These are phyloP conservation scores for Morpho achilles DNA, from an alignment of 2,888 invertebrate species.

Conservation along the genomic window DNA sequence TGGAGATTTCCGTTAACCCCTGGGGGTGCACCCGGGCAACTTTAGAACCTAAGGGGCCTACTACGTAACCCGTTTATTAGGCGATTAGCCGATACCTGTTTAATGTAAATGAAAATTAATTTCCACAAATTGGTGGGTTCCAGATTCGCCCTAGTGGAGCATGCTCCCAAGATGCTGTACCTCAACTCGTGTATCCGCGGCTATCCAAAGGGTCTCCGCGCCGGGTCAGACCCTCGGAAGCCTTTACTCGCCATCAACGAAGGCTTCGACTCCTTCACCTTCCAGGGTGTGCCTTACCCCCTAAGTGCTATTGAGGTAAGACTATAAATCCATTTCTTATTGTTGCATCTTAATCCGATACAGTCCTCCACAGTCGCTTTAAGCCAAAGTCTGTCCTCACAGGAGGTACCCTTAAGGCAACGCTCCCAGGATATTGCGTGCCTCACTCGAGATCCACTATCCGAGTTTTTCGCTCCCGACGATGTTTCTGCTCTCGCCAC, in stretches of 20 bases:
- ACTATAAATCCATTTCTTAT: background rate
- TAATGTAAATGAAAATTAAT: background rate
- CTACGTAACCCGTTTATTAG: too few relatives aligned
- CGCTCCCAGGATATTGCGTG: too few relatives aligned
- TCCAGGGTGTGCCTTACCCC: slow-evolving; percentile 82
- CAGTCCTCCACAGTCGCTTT: too few relatives aligned
- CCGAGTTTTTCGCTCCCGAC: too few relatives aligned
- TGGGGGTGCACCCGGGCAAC: too few relatives aligned
- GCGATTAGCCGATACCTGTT: background rate
- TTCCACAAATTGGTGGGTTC: background rate
- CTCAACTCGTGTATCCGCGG: slow-evolving; percentile 91
- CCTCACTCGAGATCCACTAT: too few relatives aligned
- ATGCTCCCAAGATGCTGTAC: slow-evolving; percentile 87
- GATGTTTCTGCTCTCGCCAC: too few relatives aligned
- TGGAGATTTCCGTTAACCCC: too few relatives aligned
- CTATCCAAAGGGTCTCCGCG: slow-evolving; percentile 90
- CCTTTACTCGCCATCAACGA: slow-evolving; percentile 86
- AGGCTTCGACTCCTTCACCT: slow-evolving; percentile 85
- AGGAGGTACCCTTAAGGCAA: too few relatives aligned
- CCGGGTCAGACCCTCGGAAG: slow-evolving; percentile 88
- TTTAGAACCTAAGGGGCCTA: too few relatives aligned
- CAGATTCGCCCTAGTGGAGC: slow-evolving; percentile 56
- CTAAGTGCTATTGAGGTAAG: slow-evolving; percentile 82
- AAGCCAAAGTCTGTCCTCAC: too few relatives aligned
- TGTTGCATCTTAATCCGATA: background rate